Evolutionary conservation across 2,888 invertebrate genomes (phyloP), one percentile per base, ranked within the genome.

Genomic region (Heliothis peltigera): DNA sequence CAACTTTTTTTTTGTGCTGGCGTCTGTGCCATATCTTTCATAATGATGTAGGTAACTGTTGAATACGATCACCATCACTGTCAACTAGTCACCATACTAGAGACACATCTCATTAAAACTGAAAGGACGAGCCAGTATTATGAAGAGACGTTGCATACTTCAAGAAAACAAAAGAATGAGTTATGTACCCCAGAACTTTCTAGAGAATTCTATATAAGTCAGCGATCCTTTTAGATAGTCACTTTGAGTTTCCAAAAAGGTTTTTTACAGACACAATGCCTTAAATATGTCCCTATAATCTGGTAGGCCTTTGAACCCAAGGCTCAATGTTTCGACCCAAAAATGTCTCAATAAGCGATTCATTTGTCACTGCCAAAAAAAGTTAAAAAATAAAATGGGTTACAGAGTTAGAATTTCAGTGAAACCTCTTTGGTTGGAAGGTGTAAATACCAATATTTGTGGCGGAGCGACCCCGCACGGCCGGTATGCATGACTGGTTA

Each of bases 361-460:
- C 49, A 67, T 58, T 74, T 70, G 56, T 74, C 69, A 52, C 10
- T 12, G 32, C 39, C 39, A 47, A 73, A 35, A 48, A 8, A 25
- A 43, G 64, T 48, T 64, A 48, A 43, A 47, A 39, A 64, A 48
- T 39, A 49, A 53, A 46, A 46, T 46, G 12, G 65, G 43, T 47
- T 15, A 49, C 53, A 48, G 70, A 63, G 48, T 67, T 65, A 35
- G 53, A 66, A 42, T 51, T 68, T 66, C 17, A 43, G 28, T 49
- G 28, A 43, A 54, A 73, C 48, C 49, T 53, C 35, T 22, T 25
- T 39, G 54, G 21, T 28, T 12, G 22, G 18, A 44, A 58, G 51
- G 44, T 42, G 52, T 53, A 56, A 75, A 69, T 69, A 55, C 44
- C 39, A 53, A 75, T 70, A 70, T 70, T 70, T 69, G 61, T 57